Evolutionary conservation across 2,797 vertebrate genomes (phyloP).

Genomic region (Amazona finschi): DNA sequence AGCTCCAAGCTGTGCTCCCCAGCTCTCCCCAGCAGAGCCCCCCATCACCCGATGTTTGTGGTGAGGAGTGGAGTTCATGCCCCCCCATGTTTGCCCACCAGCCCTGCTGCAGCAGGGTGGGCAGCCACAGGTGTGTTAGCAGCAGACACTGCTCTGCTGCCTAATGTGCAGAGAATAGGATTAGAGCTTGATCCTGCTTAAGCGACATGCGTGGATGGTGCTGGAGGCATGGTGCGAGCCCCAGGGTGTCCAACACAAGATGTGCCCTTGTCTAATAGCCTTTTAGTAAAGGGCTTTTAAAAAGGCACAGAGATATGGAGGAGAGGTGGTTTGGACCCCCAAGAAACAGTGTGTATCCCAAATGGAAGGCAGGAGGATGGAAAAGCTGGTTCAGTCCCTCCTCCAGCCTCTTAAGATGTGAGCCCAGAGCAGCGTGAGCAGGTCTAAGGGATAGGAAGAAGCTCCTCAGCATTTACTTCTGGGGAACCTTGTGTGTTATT

Average conservation of each 20-base stretch:
- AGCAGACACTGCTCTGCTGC: neutral
- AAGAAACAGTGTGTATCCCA: neutral
- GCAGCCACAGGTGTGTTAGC: neutral
- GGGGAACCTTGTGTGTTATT: neutral
- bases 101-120: neutral
- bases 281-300: neutral
- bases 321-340: neutral
- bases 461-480: neutral
- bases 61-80: rapidly evolving
- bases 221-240: rapidly evolving
- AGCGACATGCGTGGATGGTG: neutral
- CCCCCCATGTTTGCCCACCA: neutral
- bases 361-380: neutral
- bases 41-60: rapidly evolving
- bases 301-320: neutral
- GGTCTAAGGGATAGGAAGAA: neutral
- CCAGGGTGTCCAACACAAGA: neutral
- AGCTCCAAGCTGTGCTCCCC: rapidly evolving
- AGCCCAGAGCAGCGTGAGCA: neutral
- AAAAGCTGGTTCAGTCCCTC: neutral
- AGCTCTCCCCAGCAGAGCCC: neutral
- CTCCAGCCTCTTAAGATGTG: neutral
- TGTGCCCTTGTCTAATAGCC: neutral
- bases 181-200: slow-evolving; percentile 12
- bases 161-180: slow-evolving; percentile 8